phyloP scores from a whole-genome alignment of 2,797 vertebrate species.

The Paramormyrops hopkinsi region DNA sequence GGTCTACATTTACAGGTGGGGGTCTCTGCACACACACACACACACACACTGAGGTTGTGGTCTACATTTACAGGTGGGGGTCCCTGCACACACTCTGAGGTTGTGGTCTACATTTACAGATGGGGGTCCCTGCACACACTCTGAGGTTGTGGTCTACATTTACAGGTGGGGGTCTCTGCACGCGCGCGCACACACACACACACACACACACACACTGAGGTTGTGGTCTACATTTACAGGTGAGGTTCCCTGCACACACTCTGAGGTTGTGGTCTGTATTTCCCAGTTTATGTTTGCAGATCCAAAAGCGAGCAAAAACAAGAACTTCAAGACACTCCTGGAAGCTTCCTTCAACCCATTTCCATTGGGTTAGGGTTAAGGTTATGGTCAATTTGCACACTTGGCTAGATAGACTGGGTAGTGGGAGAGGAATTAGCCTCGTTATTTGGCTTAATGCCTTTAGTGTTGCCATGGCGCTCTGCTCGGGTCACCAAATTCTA shows the following conservation, averaged over 20 bases:
- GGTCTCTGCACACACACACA: background rate
- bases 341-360: background rate
- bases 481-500: background rate
- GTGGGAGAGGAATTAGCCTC: background rate
- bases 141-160: background rate
- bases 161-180: background rate
- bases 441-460: background rate
- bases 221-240: background rate
- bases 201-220: background rate
- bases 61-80: background rate
- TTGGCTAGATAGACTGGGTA: background rate
- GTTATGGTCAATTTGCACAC: background rate
- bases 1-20: background rate
- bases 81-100: background rate
- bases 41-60: background rate
- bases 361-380: background rate
- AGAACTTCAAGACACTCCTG: background rate
- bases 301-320: background rate
- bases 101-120: background rate
- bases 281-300: background rate
- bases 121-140: background rate
- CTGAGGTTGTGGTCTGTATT: background rate
- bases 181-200: background rate
- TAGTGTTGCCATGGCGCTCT: background rate
- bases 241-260: background rate